Evolutionary conservation across 2,888 invertebrate genomes (phyloP).

Genomic region (Drosophila acutilabella): DNA sequence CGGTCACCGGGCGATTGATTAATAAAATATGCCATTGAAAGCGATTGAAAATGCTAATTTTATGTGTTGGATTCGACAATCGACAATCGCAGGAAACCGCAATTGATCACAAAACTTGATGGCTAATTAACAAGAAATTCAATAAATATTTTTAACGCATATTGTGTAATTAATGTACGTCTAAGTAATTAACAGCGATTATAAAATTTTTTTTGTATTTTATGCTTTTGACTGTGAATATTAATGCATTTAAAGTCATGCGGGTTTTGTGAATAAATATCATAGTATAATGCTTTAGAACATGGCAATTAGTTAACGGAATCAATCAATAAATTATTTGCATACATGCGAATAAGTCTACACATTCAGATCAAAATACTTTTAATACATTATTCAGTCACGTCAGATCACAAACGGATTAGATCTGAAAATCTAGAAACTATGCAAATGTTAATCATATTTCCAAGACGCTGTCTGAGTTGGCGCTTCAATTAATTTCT

Average conservation of each 20-base stretch:
- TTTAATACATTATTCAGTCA: constrained; percentile 2
- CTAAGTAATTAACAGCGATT: neutral
- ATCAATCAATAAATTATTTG: constrained; percentile 29
- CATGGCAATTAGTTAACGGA: constrained; percentile 25
- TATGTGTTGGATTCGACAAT: constrained; percentile 16
- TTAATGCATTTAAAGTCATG: constrained; percentile 4
- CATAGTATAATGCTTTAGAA: constrained; percentile 1
- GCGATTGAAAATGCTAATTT: constrained; percentile 4
- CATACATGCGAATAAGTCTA: constrained; percentile 20
- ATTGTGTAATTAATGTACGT: too few relatives aligned
- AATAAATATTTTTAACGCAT: constrained; percentile 1
- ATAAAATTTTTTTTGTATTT: constrained; percentile 13
- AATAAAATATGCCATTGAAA: constrained; percentile 1
- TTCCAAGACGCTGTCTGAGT: neutral
- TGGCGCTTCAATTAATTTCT: constrained; percentile 10
- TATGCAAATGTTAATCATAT: constrained; percentile 25
- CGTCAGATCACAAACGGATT: constrained; percentile 18
- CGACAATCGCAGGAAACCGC: constrained; percentile 30
- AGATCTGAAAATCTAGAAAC: constrained; percentile 1
- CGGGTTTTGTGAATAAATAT: neutral
- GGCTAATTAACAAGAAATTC: constrained; percentile 16
- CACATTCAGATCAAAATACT: constrained; percentile 20
- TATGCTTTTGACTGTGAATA: constrained; percentile 9
- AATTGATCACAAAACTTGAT: constrained; percentile 19
- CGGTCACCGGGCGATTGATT: neutral